These are phyloP conservation scores for Trichomalopsis sarcophagae DNA, from an alignment of 1,140 invertebrate genomes.

Conservation along the genomic window DNA sequence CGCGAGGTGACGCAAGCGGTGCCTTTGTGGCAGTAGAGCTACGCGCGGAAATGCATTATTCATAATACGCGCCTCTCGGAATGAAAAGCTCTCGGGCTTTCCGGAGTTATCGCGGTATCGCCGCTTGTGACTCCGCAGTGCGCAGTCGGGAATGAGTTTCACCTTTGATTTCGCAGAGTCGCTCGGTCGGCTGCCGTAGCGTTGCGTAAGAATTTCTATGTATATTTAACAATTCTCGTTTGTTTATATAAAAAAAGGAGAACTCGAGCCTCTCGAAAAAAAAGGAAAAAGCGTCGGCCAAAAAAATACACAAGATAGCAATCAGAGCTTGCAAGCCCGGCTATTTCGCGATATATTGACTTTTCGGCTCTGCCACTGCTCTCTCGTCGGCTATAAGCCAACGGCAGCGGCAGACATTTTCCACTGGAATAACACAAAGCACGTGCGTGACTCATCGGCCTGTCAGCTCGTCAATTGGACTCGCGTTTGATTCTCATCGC, in stretches of 20 bases:
- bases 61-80: slow-evolving; percentile 12
- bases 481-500: neutral
- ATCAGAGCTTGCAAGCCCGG: neutral
- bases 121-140: neutral
- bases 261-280: neutral
- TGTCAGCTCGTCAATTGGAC: slow-evolving; percentile 11
- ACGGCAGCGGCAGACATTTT: neutral
- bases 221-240: no score
- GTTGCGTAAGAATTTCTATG: no score
- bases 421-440: neutral
- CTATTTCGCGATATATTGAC: neutral
- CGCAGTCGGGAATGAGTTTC: neutral
- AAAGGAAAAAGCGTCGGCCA: neutral
- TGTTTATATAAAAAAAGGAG: neutral
- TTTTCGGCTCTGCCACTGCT: neutral
- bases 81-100: slow-evolving; percentile 34
- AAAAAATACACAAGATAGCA: neutral
- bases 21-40: no score
- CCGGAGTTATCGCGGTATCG: neutral
- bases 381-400: neutral
- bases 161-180: slow-evolving; percentile 25
- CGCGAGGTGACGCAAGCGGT: neutral
- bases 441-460: neutral
- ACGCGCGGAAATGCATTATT: slow-evolving; percentile 34
- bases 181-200: neutral